Percentiles rank a stretch among this genome's conserved stretches.
Evolutionary conservation across 2,888 invertebrate genomes (phyloP).

Genomic region (Fissipunctia ypsillon): DNA sequence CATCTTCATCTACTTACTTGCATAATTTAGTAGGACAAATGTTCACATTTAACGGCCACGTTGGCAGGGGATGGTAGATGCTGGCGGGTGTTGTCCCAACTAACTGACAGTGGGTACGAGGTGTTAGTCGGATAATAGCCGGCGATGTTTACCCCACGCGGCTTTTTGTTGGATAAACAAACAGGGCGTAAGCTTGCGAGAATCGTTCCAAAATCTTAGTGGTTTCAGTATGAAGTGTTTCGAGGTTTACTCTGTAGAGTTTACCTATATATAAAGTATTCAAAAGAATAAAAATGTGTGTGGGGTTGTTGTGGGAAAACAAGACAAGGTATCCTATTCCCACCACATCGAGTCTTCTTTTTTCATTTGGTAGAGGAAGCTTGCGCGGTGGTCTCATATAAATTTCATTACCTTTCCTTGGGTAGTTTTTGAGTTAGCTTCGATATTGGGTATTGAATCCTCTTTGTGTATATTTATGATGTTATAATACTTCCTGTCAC

Average conservation of each 20-base stretch:
- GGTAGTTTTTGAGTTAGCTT: no score
- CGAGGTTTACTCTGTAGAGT: not conserved
- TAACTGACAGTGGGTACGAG: slow-evolving; percentile 48
- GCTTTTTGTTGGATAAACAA: slow-evolving; percentile 80
- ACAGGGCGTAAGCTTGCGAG: not conserved
- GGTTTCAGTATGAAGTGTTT: not conserved
- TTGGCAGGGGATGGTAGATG: slow-evolving; percentile 22
- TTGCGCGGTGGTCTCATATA: no score
- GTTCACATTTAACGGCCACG: slow-evolving; percentile 26
- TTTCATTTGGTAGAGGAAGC: no score
- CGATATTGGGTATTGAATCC: no score
- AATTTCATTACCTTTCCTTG: no score
- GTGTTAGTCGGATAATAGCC: slow-evolving; percentile 75
- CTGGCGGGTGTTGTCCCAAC: slow-evolving; percentile 25
- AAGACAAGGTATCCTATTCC: not conserved
- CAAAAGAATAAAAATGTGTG: not conserved
- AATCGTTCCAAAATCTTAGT: not conserved
- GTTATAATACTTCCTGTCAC: no score
- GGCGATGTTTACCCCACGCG: slow-evolving; percentile 73
- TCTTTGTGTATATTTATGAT: no score
- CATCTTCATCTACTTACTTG: slow-evolving; percentile 49
- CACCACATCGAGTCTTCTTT: not conserved
- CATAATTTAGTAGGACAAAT: slow-evolving; percentile 50
- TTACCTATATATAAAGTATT: not conserved
- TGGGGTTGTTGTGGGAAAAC: not conserved